Evolutionary conservation across 2,888 invertebrate genomes (phyloP).

Genomic region (Archips xylosteana): DNA sequence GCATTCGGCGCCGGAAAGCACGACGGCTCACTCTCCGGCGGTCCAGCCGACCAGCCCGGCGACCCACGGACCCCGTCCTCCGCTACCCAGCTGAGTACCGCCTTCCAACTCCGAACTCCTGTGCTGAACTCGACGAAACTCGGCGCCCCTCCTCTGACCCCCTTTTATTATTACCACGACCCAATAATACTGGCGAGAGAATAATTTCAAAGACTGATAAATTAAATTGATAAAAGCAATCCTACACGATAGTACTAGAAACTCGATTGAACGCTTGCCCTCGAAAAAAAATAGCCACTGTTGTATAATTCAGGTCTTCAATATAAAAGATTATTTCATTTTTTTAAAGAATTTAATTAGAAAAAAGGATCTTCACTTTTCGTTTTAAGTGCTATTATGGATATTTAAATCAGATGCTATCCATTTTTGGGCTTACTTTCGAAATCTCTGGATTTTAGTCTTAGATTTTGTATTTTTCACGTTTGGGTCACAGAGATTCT

Average conservation of each 20-base stretch:
- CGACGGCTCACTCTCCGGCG: constrained; percentile 76
- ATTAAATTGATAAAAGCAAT: background rate
- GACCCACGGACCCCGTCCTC: constrained; percentile 70
- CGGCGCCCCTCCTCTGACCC: constrained; percentile 82
- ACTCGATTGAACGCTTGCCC: too few relatives aligned
- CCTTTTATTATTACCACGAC: constrained; percentile 66
- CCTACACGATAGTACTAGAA: background rate
- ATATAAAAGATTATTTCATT: too few relatives aligned
- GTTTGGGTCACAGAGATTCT: too few relatives aligned
- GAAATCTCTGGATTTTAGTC: too few relatives aligned
- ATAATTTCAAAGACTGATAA: constrained; percentile 64
- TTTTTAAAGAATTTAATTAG: too few relatives aligned
- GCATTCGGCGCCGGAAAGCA: constrained; percentile 90
- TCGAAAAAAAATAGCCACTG: too few relatives aligned
- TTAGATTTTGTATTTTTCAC: too few relatives aligned
- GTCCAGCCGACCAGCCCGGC: constrained; percentile 77
- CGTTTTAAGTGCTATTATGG: too few relatives aligned
- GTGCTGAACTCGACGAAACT: constrained; percentile 85
- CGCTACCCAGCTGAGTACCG: constrained; percentile 85
- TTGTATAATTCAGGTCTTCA: too few relatives aligned
- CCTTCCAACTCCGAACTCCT: constrained; percentile 85
- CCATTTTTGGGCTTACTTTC: too few relatives aligned
- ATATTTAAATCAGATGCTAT: too few relatives aligned
- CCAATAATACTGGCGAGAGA: constrained; percentile 70
- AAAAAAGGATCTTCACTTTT: too few relatives aligned